These are phyloP conservation scores for Crenuchus spilurus DNA, from an alignment of 2,797 vertebrate genomes.

Conservation along the genomic window DNA sequence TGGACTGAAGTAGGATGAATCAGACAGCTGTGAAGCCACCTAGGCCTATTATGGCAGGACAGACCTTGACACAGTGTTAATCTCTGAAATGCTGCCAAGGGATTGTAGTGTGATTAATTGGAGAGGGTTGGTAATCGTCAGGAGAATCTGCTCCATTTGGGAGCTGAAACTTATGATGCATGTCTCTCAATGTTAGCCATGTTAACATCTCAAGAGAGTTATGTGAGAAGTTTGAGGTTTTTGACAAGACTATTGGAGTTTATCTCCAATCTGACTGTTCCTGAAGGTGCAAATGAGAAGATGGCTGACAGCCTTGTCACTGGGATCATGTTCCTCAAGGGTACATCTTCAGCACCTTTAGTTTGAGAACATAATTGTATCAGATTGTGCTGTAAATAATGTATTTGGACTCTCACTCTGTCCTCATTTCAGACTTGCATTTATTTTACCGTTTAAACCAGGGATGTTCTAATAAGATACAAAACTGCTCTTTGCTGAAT, in stretches of 20 bases:
- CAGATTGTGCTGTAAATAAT: no score
- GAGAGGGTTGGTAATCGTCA: slow-evolving; percentile 28
- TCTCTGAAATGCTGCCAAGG: slow-evolving; percentile 34
- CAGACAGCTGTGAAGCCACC: slow-evolving; percentile 18
- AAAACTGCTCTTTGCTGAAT: no score
- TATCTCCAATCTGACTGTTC: not conserved
- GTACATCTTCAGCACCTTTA: no score
- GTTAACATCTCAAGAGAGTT: not conserved
- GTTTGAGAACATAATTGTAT: no score
- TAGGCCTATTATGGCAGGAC: slow-evolving; percentile 40
- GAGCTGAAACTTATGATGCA: not conserved
- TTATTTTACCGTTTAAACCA: no score
- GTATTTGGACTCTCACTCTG: no score
- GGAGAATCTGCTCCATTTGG: slow-evolving; percentile 3
- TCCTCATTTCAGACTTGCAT: no score
- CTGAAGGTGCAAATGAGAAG: not conserved
- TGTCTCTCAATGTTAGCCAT: not conserved
- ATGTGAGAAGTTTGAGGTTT: not conserved
- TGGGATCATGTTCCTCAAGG: no score
- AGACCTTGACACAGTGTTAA: slow-evolving; percentile 44
- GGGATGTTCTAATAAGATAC: no score
- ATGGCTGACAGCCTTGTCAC: not conserved
- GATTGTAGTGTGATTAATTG: slow-evolving; percentile 48
- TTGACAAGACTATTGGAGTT: not conserved
- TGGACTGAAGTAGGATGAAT: slow-evolving; percentile 39